These are phyloP conservation scores for Spea bombifrons DNA, from an alignment of 2,113 vertebrate genomes.

Conservation along the genomic window DNA sequence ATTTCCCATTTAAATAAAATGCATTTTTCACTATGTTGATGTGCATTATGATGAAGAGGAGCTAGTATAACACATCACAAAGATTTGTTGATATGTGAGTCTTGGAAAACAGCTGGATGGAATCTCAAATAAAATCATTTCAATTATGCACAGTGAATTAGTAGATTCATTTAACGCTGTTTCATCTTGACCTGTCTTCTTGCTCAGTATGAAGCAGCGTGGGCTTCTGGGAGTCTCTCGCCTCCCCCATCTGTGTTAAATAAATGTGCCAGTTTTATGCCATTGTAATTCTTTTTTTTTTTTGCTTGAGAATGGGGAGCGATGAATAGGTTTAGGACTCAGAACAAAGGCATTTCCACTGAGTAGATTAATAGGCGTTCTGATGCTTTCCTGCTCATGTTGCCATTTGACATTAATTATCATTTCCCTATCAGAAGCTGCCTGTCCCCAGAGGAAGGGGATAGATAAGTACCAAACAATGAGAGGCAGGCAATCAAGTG, in stretches of 20 bases:
- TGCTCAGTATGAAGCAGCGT: slow-evolving; percentile 9
- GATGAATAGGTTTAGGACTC: slow-evolving; percentile 29
- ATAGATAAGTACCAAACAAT: slow-evolving; percentile 17
- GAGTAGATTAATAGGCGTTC: slow-evolving; percentile 37
- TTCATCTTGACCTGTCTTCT: slow-evolving; percentile 27
- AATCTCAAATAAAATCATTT: slow-evolving; percentile 5
- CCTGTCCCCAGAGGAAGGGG: slow-evolving; percentile 9
- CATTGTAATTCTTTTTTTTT: slow-evolving; percentile 24
- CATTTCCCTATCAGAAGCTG: slow-evolving; percentile 13
- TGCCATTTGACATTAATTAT: slow-evolving; percentile 34
- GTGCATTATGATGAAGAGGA: too few species aligned
- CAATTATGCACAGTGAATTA: slow-evolving; percentile 25
- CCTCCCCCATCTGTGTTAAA: slow-evolving; percentile 21
- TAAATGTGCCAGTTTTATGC: slow-evolving; percentile 18
- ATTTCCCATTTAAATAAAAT: too few species aligned
- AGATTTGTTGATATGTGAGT: too few species aligned
- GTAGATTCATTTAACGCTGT: background rate
- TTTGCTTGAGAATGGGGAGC: slow-evolving; percentile 3
- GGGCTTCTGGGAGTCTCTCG: slow-evolving; percentile 11
- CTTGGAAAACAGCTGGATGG: background rate
- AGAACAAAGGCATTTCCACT: slow-evolving; percentile 34
- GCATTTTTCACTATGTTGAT: too few species aligned
- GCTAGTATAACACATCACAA: too few species aligned
- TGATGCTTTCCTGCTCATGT: slow-evolving; percentile 26
- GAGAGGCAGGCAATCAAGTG: background rate